Conservation (phyloP, 1,140 invertebrate genomes). For the Planococcus citri region DNA sequence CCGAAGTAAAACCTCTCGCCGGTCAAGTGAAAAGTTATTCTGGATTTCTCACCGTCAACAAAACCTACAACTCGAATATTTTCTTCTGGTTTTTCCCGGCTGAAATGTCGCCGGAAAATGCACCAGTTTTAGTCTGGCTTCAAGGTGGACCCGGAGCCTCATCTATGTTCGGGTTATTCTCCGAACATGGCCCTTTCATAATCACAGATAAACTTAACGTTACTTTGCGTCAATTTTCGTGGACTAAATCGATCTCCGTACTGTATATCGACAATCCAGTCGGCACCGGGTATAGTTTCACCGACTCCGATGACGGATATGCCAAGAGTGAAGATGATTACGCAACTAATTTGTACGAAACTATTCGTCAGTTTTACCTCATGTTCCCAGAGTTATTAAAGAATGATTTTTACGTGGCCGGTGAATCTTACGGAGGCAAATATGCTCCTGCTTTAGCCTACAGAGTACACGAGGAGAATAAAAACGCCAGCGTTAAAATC, state of each 20-base stretch:
- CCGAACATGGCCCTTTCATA: constrained; percentile 43
- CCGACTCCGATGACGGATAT: constrained; percentile 43
- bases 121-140: constrained; percentile 59
- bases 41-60: constrained; percentile 60
- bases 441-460: constrained; percentile 65
- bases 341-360: constrained; percentile 31
- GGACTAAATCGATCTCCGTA: constrained; percentile 60
- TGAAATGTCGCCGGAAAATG: constrained; percentile 32
- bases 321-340: constrained; percentile 48
- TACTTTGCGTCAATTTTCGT: constrained; percentile 40
- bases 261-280: constrained; percentile 82
- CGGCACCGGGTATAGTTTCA: constrained; percentile 53
- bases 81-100: constrained; percentile 71
- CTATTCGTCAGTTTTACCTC: constrained; percentile 49
- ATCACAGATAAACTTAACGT: neutral
- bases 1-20: constrained; percentile 23
- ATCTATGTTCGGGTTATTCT: constrained; percentile 60
- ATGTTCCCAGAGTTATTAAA: constrained; percentile 51
- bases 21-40: constrained; percentile 35
- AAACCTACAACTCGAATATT: constrained; percentile 39
- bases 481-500: constrained; percentile 40
- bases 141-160: constrained; percentile 61
- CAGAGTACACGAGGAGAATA: constrained; percentile 56
- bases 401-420: constrained; percentile 63
- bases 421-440: constrained; percentile 76